These are phyloP conservation scores for Coleophora flavipennella DNA, from an alignment of 2,888 invertebrate species.

Conservation along the genomic window DNA sequence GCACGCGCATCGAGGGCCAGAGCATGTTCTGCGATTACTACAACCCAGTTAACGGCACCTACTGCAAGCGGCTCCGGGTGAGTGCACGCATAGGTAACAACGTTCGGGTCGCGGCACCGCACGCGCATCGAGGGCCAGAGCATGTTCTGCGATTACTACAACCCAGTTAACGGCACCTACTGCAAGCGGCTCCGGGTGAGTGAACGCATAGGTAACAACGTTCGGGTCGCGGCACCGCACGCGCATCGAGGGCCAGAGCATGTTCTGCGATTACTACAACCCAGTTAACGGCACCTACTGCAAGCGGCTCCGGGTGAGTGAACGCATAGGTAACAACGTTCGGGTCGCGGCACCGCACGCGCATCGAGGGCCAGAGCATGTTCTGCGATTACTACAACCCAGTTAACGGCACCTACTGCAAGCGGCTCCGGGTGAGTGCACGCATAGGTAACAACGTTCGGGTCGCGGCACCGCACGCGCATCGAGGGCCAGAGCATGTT, in stretches of 20 bases:
- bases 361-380: slow-evolving; percentile 94
- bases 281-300: slow-evolving; percentile 92
- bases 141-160: slow-evolving; percentile 98
- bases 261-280: slow-evolving; percentile 98
- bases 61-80: slow-evolving; percentile 93
- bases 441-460: too few relatives aligned
- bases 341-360: slow-evolving; percentile 93
- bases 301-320: slow-evolving; percentile 85
- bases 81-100: too few relatives aligned
- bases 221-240: slow-evolving; percentile 97
- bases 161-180: slow-evolving; percentile 89
- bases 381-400: slow-evolving; percentile 98
- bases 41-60: slow-evolving; percentile 89
- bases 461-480: too few relatives aligned
- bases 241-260: slow-evolving; percentile 91
- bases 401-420: slow-evolving; percentile 92
- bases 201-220: too few relatives aligned
- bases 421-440: slow-evolving; percentile 83
- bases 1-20: slow-evolving; percentile 92
- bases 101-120: slow-evolving; percentile 95
- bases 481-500: too few relatives aligned
- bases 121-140: slow-evolving; percentile 93
- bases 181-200: slow-evolving; percentile 91
- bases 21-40: slow-evolving; percentile 99
- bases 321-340: too few relatives aligned